Evolutionary conservation across 2,113 vertebrate species (phyloP).

Genomic region (Sigmodon hispidus): DNA sequence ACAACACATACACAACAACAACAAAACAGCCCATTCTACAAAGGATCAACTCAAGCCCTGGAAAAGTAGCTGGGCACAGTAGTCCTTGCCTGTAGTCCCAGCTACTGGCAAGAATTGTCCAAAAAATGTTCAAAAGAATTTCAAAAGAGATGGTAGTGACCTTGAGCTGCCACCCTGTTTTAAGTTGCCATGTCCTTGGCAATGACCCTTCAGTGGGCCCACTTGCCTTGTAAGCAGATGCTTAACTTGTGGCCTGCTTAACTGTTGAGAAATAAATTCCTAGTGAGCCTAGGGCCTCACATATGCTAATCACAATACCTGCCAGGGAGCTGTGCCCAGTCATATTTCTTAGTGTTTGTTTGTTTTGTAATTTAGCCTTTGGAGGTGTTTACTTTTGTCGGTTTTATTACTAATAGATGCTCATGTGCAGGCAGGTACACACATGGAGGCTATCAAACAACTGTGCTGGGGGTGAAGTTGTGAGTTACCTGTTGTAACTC

Average conservation of each 20-base stretch:
- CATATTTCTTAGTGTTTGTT: neutral
- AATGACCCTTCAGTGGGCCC: neutral
- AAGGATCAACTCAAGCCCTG: neutral
- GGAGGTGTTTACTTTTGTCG: neutral
- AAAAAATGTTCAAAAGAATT: neutral
- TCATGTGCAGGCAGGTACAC: neutral
- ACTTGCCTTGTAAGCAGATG: rapidly evolving
- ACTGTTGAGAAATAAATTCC: neutral
- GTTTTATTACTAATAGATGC: neutral
- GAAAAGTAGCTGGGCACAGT: neutral
- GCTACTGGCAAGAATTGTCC: neutral
- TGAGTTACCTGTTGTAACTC: neutral
- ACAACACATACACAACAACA: neutral
- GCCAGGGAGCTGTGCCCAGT: neutral
- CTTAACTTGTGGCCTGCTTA: neutral
- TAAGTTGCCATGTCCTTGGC: neutral
- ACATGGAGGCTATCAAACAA: neutral
- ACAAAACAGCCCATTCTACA: neutral
- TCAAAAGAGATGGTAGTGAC: neutral
- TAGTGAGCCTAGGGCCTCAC: neutral
- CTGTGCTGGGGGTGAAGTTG: neutral
- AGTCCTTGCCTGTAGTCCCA: neutral
- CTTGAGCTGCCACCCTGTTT: neutral
- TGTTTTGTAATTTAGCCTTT: neutral
- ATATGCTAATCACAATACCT: neutral